These are phyloP conservation scores for Crenuchus spilurus DNA, from an alignment of 2,797 vertebrate species.

Conservation along the genomic window DNA sequence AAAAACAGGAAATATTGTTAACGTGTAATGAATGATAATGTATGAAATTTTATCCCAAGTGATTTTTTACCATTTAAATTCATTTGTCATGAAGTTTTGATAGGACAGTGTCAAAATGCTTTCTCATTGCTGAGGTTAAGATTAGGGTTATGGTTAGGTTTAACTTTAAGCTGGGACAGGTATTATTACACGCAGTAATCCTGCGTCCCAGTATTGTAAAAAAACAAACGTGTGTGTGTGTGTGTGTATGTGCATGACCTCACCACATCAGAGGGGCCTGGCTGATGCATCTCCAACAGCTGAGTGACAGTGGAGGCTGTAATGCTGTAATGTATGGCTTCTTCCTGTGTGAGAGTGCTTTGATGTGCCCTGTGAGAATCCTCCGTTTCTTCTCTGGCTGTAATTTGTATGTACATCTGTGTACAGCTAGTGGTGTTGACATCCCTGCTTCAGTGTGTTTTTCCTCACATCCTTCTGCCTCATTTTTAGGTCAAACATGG, in stretches of 20 bases:
- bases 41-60: too few species aligned
- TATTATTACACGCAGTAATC: too few species aligned
- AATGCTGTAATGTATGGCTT: slow-evolving; percentile 48
- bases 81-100: too few species aligned
- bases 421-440: slow-evolving; percentile 1
- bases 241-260: slow-evolving; percentile 18
- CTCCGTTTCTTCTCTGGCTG: not conserved
- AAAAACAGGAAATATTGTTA: too few species aligned
- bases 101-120: too few species aligned
- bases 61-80: too few species aligned
- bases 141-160: too few species aligned
- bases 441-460: not conserved
- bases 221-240: not conserved
- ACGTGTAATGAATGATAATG: too few species aligned
- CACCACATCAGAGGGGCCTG: slow-evolving; percentile 44
- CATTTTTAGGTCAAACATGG: slow-evolving; percentile 91
- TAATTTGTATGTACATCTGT: slow-evolving; percentile 23
- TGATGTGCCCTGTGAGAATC: slow-evolving; percentile 27
- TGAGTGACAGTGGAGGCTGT: slow-evolving; percentile 58
- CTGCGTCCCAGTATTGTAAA: too few species aligned
- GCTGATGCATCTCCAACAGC: slow-evolving; percentile 55
- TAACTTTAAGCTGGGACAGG: too few species aligned
- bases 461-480: not conserved
- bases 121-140: too few species aligned
- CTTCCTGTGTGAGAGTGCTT: slow-evolving; percentile 44